A percentile compares a stretch with the other conserved stretches of the same genome.
Conservation (phyloP, 2,797 vertebrate species). For the Cyclopterus lumpus region DNA sequence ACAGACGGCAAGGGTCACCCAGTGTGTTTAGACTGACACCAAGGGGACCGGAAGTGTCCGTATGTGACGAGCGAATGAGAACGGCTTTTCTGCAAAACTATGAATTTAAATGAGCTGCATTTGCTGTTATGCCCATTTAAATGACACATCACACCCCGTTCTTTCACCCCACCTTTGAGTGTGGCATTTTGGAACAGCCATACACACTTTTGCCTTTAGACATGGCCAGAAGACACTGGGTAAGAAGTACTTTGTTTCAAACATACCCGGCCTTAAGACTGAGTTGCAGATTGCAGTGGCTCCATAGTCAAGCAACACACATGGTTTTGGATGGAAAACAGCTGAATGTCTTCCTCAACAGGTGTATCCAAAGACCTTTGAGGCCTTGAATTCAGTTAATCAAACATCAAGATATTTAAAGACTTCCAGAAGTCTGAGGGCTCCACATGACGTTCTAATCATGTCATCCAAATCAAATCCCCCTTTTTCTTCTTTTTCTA, state of each 20-base stretch:
- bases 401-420: slow-evolving; percentile 20
- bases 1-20: too few relatives aligned
- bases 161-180: neutral
- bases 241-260: neutral
- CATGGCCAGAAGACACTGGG: neutral
- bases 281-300: neutral
- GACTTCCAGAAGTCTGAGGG: slow-evolving; percentile 57
- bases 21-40: too few relatives aligned
- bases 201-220: neutral
- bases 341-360: slow-evolving; percentile 1
- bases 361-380: slow-evolving; percentile 16
- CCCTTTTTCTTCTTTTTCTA: slow-evolving; percentile 5
- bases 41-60: too few relatives aligned
- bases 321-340: neutral
- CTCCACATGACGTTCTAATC: slow-evolving; percentile 56
- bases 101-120: neutral
- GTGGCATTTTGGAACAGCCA: neutral
- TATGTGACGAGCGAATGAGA: too few relatives aligned
- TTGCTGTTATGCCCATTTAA: neutral
- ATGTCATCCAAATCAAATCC: slow-evolving; percentile 53
- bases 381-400: slow-evolving; percentile 18
- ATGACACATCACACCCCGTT: neutral
- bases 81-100: neutral
- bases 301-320: neutral
- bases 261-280: neutral